Evolutionary conservation across 2,113 vertebrate species (phyloP).

Genomic region (Myiozetetes cayanensis): DNA sequence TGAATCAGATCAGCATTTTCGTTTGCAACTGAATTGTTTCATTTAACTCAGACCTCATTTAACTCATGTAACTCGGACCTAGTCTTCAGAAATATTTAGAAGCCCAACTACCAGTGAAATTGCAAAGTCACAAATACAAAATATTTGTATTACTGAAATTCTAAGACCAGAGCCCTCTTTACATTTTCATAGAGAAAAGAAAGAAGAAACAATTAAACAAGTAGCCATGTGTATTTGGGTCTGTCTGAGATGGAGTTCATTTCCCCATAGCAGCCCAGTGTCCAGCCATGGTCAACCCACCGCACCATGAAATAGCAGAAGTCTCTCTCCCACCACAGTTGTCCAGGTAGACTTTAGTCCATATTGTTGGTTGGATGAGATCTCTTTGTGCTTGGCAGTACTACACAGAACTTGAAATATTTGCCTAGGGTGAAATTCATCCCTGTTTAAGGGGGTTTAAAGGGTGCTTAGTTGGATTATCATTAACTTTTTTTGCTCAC

Average conservation of each 20-base stretch:
- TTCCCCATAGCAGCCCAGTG: no score
- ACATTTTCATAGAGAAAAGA: background rate
- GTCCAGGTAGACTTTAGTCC: background rate
- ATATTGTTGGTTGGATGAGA: background rate
- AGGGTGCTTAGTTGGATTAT: constrained; percentile 7
- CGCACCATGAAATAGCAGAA: background rate
- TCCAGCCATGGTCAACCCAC: no score
- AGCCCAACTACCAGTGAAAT: background rate
- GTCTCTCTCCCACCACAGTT: background rate
- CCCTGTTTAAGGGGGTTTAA: constrained; percentile 24
- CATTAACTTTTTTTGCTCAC: background rate
- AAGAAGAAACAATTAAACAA: background rate
- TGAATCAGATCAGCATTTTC: background rate
- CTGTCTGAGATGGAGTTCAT: no score
- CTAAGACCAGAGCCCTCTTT: background rate
- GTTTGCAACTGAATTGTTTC: background rate
- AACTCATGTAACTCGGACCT: background rate
- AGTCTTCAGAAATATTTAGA: background rate
- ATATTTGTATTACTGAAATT: background rate
- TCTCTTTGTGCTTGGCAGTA: background rate
- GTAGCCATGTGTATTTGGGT: background rate
- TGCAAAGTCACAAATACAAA: background rate
- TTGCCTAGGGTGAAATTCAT: constrained; percentile 14
- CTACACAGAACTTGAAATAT: background rate
- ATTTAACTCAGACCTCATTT: background rate